Evolutionary conservation across 2,888 invertebrate genomes (phyloP), one percentile per base, ranked within the genome.

Genomic region (Cheilosia urbana): DNA sequence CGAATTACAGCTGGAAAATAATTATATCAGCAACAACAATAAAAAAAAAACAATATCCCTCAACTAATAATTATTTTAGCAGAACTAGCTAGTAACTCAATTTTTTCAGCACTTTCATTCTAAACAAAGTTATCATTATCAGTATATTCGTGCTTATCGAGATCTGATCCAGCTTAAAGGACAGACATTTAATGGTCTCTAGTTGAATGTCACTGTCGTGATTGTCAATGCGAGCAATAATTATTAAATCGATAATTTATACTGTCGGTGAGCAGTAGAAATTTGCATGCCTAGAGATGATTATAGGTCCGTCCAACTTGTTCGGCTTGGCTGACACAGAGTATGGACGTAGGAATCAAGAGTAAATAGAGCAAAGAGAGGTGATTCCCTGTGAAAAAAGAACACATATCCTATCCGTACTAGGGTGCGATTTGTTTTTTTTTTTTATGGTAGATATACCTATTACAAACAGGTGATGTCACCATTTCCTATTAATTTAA

Each of bases 131-230:
- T n/a, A n/a, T n/a, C 1, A 21, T 3, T 37, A 37, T 37, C 37
- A 13, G 37, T 13, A 13, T 37, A 13, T 37, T 13, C n/a, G 21
- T 24, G 42, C 9, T 21, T 21, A 51, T 19, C 51, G 13, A 15
- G 5, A 51, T 51, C 51, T 11, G 21, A 51, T 51, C 13, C 13
- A 15, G 24, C 2, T 21, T 2, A 51, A 13, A 24, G 24, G 24
- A 49, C 40, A 11, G 49, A 4, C 47, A 47, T 34, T 9, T 45
- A 65, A 71, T 63, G 63, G 24, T 30, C 47, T 37, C 21, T 69
- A 75, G 58, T 81, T 71, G 76, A 81, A 65, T 76, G 81, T 63
- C 81, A 71, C 19, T 51, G 57, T 49, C 17, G 17, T 60, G 73
- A 53, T 68, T 68, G 42, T 60, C 40, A 49, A 4, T 21, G 58